These are phyloP conservation scores for Micromussa lordhowensis DNA, from an alignment of 92 coral and sea anemone genomes.

Conservation along the genomic window DNA sequence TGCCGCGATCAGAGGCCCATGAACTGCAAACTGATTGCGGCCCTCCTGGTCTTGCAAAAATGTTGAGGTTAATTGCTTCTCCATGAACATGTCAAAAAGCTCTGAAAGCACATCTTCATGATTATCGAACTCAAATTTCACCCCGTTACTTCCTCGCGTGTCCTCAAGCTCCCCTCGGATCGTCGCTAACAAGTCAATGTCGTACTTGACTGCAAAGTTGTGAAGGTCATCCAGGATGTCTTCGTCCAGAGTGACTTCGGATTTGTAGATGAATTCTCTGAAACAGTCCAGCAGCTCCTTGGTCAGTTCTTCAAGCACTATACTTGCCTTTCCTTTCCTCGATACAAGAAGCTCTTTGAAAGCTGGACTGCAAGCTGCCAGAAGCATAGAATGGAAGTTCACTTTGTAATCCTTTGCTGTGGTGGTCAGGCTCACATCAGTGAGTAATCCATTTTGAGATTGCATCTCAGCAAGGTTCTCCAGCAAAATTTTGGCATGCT, in stretches of 20 bases:
- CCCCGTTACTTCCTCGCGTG: background rate
- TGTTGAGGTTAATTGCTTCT: slow-evolving; percentile 38
- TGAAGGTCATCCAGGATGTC: slow-evolving; percentile 37
- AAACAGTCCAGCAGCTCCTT: slow-evolving; percentile 35
- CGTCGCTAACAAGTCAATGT: slow-evolving; percentile 23
- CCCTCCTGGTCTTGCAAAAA: slow-evolving; percentile 46
- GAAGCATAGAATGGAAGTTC: slow-evolving; percentile 50
- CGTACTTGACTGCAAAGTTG: slow-evolving; percentile 52
- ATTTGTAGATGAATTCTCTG: slow-evolving; percentile 61
- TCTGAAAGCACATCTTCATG: slow-evolving; percentile 30
- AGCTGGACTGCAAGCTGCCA: slow-evolving; percentile 61
- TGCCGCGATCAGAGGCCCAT: slow-evolving; percentile 55
- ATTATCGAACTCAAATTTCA: slow-evolving; percentile 19
- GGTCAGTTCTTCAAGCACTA: slow-evolving; percentile 26
- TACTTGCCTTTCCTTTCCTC: background rate
- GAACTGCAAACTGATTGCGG: slow-evolving; percentile 24
- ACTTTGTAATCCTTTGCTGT: slow-evolving; percentile 4
- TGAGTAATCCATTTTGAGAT: slow-evolving; percentile 18
- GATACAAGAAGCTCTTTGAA: slow-evolving; percentile 7
- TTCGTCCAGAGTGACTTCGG: slow-evolving; percentile 34
- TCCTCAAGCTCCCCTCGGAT: slow-evolving; percentile 39
- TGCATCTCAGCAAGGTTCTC: slow-evolving; percentile 67
- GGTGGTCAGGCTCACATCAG: slow-evolving; percentile 49
- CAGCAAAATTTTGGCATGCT: slow-evolving; percentile 61
- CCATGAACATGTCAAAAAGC: slow-evolving; percentile 37